Evolutionary conservation across 2,113 vertebrate genomes (phyloP).

Genomic region (Scopus umbretta): DNA sequence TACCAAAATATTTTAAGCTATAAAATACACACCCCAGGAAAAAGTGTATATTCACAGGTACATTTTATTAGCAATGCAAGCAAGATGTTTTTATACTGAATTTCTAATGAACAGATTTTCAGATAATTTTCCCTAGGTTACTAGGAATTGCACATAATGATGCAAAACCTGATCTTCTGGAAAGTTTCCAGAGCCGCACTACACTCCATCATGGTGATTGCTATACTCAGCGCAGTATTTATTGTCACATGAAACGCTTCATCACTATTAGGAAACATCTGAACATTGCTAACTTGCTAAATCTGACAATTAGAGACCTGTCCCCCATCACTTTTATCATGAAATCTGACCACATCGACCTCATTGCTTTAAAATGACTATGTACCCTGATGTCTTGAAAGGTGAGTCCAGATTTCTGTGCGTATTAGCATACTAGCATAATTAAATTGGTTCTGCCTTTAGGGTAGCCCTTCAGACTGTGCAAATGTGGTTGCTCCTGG

Average conservation of each 20-base stretch:
- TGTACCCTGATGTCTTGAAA: not conserved
- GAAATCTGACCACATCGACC: not conserved
- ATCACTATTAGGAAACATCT: not conserved
- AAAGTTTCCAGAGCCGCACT: not conserved
- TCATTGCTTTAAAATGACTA: not conserved
- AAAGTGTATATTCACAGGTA: not conserved
- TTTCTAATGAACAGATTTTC: not conserved
- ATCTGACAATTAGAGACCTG: slow-evolving; percentile 15
- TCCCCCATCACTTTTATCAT: not conserved
- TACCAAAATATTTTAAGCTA: not conserved
- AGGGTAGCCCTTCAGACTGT: slow-evolving; percentile 45
- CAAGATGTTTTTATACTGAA: not conserved
- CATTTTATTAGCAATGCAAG: not conserved
- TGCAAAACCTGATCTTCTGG: not conserved
- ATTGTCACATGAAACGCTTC: not conserved
- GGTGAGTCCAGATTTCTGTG: not conserved
- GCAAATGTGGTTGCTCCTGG: not conserved
- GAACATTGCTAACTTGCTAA: not conserved
- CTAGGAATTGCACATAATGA: not conserved
- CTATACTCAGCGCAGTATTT: not conserved
- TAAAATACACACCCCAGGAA: not conserved
- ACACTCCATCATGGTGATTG: not conserved
- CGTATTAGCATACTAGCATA: slow-evolving; percentile 13
- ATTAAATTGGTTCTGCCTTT: slow-evolving; percentile 51
- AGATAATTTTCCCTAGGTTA: not conserved